phyloP scores from a whole-genome alignment of 2,113 vertebrate genomes.

The Myotis brandtii region DNA sequence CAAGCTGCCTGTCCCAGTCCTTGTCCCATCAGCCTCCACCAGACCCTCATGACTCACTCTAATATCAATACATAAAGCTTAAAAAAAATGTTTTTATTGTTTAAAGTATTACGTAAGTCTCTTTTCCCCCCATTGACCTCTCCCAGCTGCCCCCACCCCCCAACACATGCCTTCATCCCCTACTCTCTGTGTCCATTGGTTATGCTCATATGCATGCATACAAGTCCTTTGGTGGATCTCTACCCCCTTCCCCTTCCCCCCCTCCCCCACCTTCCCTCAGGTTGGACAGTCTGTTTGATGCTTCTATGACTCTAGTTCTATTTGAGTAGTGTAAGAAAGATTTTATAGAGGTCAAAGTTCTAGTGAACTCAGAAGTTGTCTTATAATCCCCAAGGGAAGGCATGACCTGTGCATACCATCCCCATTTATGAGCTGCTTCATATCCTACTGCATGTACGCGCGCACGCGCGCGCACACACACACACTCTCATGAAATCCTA shows the following conservation, averaged over 20 bases:
- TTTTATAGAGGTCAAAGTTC: not conserved
- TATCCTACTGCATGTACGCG: not conserved
- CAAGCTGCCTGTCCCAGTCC: not conserved
- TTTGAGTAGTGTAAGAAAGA: not conserved
- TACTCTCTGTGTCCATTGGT: too few species aligned
- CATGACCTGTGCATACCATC: not conserved
- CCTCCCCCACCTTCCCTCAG: too few species aligned
- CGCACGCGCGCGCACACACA: accelerated
- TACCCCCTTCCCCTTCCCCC: too few species aligned
- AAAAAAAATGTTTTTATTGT: too few species aligned
- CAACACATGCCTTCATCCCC: too few species aligned
- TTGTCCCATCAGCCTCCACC: not conserved
- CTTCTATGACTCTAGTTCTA: too few species aligned
- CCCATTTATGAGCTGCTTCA: not conserved
- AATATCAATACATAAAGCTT: not conserved
- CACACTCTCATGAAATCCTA: not conserved
- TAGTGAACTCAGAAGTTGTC: not conserved
- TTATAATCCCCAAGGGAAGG: not conserved
- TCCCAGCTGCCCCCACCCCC: too few species aligned
- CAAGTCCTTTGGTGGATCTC: too few species aligned
- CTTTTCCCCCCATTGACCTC: too few species aligned
- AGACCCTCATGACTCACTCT: not conserved
- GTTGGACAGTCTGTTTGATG: too few species aligned
- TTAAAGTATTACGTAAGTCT: too few species aligned
- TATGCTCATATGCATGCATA: too few species aligned